Evolutionary conservation across 2,888 invertebrate genomes (phyloP).

Genomic region (Diaphora mendica): DNA sequence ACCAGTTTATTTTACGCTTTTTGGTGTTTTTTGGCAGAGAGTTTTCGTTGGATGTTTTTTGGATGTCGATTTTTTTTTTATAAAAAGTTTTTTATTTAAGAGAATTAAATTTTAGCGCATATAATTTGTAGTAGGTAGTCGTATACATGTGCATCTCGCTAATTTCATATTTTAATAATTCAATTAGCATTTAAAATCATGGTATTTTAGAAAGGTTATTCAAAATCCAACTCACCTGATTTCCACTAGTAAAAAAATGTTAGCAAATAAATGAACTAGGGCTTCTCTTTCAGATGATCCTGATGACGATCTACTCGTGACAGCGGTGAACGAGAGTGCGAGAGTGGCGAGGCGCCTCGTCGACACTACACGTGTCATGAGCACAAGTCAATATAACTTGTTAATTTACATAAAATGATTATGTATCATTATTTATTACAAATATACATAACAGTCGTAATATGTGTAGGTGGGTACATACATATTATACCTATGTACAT

Average conservation of each 20-base stretch:
- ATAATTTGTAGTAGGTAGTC: no score
- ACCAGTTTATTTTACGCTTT: no score
- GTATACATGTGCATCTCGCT: no score
- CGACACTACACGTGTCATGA: background rate
- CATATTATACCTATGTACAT: background rate
- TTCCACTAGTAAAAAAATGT: background rate
- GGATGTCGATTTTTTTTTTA: no score
- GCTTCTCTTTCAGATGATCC: constrained; percentile 84
- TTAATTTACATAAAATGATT: background rate
- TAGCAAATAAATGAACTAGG: background rate
- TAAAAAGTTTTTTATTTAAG: no score
- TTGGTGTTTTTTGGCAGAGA: no score
- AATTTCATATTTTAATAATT: no score
- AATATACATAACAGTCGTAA: background rate
- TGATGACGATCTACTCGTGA: constrained; percentile 89
- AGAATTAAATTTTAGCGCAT: no score
- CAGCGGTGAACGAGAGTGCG: constrained; percentile 2
- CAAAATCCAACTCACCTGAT: background rate
- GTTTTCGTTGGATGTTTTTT: no score
- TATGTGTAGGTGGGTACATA: background rate
- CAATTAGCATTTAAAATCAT: no score
- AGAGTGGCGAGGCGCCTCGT: constrained; percentile 10
- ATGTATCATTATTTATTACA: constrained; percentile 27
- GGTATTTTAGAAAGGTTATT: background rate
- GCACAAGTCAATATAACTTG: background rate